Base-by-base conservation (phyloP, 2,888 invertebrate species). In the Rhorus exstirpatorius region DNA sequence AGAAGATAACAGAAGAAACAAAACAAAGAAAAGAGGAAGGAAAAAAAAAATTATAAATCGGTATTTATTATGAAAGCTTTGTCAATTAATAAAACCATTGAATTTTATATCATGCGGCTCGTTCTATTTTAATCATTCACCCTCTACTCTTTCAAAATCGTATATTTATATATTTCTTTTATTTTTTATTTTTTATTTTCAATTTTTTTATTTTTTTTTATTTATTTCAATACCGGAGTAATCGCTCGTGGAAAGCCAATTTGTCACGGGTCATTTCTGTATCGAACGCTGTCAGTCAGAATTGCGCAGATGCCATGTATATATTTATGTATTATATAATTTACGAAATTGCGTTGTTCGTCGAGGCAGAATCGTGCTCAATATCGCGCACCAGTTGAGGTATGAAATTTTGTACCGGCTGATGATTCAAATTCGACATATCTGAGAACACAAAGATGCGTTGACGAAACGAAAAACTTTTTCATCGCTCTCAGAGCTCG, bases 31-130 rank as follows among this genome's bases (percentile, higher is more conserved):
- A 21, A 21, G 12, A 19, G 70, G 78, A 49, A 74, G 81, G 70
- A 61, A 71, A 72, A 63, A 83, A 81, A 83, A 87, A 86, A 88
- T 88, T 81, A 83, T 86, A 80, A 83, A 89, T 90, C 87, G 88
- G 88, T 91, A 92, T 91, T 91, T 90, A 92, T 91, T 92, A 92
- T 91, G 89, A 92, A 92, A 91, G 92, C 92, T 93, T 93, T 92
- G 92, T 93, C 92, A 93, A 92, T 93, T 92, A 93, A 92, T 92
- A 92, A 91, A 91, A 91, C 86, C 89, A 92, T 91, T 91, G 90
- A 91, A 92, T 92, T 92, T 92, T 91, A 90, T 61, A 75, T 78
- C 41, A 58, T 67, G 46, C 61, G 49, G 51, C 26, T 12, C 55
- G 55, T 76, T 79, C n/a, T 55, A 58, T 81, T 79, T 58, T 8